Conservation (phyloP, 2,888 invertebrate genomes). For the Masnerella sp. region DNA sequence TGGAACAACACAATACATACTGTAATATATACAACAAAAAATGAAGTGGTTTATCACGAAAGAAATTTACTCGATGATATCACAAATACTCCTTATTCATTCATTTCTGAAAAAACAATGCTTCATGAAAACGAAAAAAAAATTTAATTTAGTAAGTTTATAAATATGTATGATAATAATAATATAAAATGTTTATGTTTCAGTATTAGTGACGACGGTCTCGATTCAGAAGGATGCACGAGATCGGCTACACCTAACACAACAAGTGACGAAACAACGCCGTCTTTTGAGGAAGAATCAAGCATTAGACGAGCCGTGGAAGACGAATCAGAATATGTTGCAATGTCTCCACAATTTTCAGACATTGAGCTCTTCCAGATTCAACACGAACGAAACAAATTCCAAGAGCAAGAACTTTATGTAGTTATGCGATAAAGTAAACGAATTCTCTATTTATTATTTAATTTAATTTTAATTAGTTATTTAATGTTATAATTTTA, state of each 20-base stretch:
- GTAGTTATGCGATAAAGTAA: slow-evolving; percentile 72
- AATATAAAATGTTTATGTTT: slow-evolving; percentile 17
- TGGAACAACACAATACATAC: no score
- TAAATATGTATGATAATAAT: not conserved
- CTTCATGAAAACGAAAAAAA: no score
- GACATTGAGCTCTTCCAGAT: slow-evolving; percentile 65
- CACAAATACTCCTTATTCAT: no score
- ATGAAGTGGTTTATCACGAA: no score
- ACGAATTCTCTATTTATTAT: not conserved
- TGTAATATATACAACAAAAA: no score
- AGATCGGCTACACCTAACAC: slow-evolving; percentile 69
- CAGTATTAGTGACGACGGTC: slow-evolving; percentile 69
- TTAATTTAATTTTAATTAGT: slow-evolving; percentile 4
- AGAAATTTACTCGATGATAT: no score
- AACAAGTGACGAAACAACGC: slow-evolving; percentile 66
- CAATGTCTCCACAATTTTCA: slow-evolving; percentile 74
- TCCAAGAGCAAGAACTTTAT: slow-evolving; percentile 70
- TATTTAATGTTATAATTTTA: not conserved
- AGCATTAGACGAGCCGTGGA: slow-evolving; percentile 44
- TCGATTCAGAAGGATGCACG: slow-evolving; percentile 70
- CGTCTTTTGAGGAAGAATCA: slow-evolving; percentile 65
- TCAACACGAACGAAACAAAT: slow-evolving; percentile 60
- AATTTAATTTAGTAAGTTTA: no score
- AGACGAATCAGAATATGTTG: slow-evolving; percentile 73
- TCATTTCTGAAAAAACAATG: no score